Evolutionary conservation across 2,113 vertebrate species (phyloP).

Genomic region (Cariama cristata): DNA sequence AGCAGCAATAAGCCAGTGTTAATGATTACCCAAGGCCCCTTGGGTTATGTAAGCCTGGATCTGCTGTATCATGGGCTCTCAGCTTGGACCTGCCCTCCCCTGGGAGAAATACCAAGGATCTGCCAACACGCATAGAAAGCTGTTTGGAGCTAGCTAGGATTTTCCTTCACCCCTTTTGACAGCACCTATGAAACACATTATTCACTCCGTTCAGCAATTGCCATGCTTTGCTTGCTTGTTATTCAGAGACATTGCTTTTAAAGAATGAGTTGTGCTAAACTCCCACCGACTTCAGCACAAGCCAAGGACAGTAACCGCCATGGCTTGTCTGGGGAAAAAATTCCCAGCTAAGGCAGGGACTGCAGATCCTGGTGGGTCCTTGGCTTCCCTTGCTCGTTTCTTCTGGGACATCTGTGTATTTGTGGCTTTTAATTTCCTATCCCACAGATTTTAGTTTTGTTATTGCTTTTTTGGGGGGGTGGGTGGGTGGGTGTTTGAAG

Average conservation of each 20-base stretch:
- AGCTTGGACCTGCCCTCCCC: neutral
- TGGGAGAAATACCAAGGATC: slow-evolving; percentile 21
- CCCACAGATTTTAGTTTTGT: neutral
- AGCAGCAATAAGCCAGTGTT: slow-evolving; percentile 35
- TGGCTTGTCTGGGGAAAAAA: neutral
- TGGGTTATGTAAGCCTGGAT: slow-evolving; percentile 65
- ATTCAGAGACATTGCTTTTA: neutral
- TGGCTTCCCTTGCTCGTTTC: neutral
- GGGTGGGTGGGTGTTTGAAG: neutral
- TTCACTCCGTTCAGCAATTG: neutral
- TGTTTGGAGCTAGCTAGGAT: slow-evolving; percentile 15
- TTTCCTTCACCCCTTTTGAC: slow-evolving; percentile 37
- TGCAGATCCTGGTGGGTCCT: neutral
- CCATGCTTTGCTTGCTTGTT: slow-evolving; percentile 4
- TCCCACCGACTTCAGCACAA: neutral
- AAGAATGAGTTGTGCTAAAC: neutral
- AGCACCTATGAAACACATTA: slow-evolving; percentile 43
- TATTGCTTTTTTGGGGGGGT: neutral
- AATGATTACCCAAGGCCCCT: slow-evolving; percentile 67
- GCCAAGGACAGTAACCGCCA: neutral
- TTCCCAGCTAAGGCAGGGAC: neutral
- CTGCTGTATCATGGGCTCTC: neutral
- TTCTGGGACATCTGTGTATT: neutral
- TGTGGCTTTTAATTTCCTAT: neutral
- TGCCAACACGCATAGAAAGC: slow-evolving; percentile 44